Evolutionary conservation across 2,888 invertebrate genomes (phyloP), one percentile per base, ranked within the genome.

Genomic region (Sinohyriopsis cumingii): DNA sequence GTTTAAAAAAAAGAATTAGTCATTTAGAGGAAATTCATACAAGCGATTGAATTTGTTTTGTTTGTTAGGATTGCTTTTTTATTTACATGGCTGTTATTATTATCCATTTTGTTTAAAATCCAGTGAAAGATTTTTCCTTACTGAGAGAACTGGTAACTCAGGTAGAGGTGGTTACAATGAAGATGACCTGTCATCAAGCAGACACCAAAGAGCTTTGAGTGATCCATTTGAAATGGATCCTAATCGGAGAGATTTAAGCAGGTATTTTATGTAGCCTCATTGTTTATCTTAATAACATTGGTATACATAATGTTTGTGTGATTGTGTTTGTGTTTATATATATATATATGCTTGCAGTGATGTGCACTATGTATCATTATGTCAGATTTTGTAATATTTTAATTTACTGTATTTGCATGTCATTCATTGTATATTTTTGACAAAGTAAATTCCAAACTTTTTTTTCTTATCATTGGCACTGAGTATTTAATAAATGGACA

Each of bases 51-150:
- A 45, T 45, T 45, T 33, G 12, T 45, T 45, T 45, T 45, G 3
- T 45, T 45, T 45, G 45, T 45, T 45, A 45, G 9, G 45, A 45
- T 45, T 12, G 0, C 0, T 25, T 22, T 60, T 28, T 25, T 24
- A 22, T 20, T 60, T 28, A 20, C 28, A 60, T 24, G 2, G 24
- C 28, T 22, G 19, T 25, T 60, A 22, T 57, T 57, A 18, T 18
- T 5, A 57, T 15, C 12, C 24, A 24, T 57, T 57, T 57, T 57
- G 20, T 15, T 66, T 71, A 5, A 69, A 54, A 67, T 72, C n/a
- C 71, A 80, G 80, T 67, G 76, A 80, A 54, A 75, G 80, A 24
- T 80, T 80, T 68, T 80, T 69, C 69, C 68, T 80, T 54, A 80
- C 71, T 45, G 71, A 75, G 18, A 72, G 66, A 55, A 75, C 76